phyloP scores from a whole-genome alignment of 2,113 vertebrate genomes.

The Catagonus wagneri region DNA sequence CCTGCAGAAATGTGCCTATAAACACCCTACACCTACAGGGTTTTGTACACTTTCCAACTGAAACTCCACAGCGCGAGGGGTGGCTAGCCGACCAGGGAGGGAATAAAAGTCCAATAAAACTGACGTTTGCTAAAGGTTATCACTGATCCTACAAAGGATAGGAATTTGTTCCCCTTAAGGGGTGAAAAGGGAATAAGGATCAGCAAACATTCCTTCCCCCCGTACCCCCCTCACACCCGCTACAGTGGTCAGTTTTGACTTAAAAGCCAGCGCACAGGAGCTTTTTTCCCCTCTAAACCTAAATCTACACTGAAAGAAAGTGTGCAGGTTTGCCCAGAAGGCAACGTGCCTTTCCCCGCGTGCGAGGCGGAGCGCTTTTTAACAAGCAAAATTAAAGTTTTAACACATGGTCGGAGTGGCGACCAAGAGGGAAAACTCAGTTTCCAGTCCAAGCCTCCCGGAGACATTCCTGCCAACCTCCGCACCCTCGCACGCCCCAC shows the following conservation, averaged over 20 bases:
- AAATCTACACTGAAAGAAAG: constrained; percentile 30
- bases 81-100: background rate
- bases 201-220: background rate
- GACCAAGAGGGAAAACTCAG: constrained; percentile 53
- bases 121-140: constrained; percentile 20
- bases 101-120: constrained; percentile 64
- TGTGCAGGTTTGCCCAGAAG: background rate
- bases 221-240: accelerated
- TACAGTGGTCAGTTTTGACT: background rate
- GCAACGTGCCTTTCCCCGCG: constrained; percentile 38
- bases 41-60: constrained; percentile 80
- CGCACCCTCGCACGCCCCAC: constrained; percentile 70
- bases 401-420: constrained; percentile 44
- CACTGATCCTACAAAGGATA: background rate
- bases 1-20: constrained; percentile 64
- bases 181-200: background rate
- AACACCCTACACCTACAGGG: constrained; percentile 73
- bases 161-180: background rate
- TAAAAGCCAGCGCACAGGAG: constrained; percentile 3
- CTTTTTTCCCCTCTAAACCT: background rate
- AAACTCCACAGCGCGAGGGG: constrained; percentile 67
- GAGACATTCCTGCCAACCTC: constrained; percentile 58
- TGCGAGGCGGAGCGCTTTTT: background rate
- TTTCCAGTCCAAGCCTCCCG: constrained; percentile 24
- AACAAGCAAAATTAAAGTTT: constrained; percentile 38